Evolutionary conservation across 2,888 invertebrate species (phyloP).

Genomic region (Melinopterus prodromus): DNA sequence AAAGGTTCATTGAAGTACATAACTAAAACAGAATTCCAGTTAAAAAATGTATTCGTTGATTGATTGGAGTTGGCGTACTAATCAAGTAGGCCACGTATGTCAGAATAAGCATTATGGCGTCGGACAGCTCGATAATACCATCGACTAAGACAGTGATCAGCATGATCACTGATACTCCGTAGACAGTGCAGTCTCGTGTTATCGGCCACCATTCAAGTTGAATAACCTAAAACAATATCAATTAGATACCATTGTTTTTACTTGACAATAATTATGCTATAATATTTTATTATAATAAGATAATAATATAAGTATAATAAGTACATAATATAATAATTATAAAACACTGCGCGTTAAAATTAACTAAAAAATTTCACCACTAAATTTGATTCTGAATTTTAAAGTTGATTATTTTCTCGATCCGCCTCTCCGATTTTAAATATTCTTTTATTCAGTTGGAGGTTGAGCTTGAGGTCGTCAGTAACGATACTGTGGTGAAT

Average conservation of each 20-base stretch:
- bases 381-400: too few relatives aligned
- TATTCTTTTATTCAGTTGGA: too few relatives aligned
- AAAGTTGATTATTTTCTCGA: too few relatives aligned
- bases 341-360: too few relatives aligned
- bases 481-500: too few relatives aligned
- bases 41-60: constrained; percentile 6
- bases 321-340: too few relatives aligned
- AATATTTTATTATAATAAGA: too few relatives aligned
- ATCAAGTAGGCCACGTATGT: constrained; percentile 76
- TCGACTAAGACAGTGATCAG: constrained; percentile 76
- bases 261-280: too few relatives aligned
- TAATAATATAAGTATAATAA: too few relatives aligned
- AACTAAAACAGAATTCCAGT: constrained; percentile 61
- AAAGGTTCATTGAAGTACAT: constrained; percentile 74
- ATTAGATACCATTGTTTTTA: background rate
- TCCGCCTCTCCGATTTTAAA: too few relatives aligned
- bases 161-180: constrained; percentile 74
- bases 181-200: constrained; percentile 77
- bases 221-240: constrained; percentile 63
- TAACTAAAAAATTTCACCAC: too few relatives aligned
- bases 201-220: constrained; percentile 82
- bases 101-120: constrained; percentile 74
- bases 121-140: constrained; percentile 78
- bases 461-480: too few relatives aligned
- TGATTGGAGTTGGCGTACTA: constrained; percentile 61